Conservation (phyloP, 37 sponge, comb jelly and placozoan species). For the Bolinopsis microptera region DNA sequence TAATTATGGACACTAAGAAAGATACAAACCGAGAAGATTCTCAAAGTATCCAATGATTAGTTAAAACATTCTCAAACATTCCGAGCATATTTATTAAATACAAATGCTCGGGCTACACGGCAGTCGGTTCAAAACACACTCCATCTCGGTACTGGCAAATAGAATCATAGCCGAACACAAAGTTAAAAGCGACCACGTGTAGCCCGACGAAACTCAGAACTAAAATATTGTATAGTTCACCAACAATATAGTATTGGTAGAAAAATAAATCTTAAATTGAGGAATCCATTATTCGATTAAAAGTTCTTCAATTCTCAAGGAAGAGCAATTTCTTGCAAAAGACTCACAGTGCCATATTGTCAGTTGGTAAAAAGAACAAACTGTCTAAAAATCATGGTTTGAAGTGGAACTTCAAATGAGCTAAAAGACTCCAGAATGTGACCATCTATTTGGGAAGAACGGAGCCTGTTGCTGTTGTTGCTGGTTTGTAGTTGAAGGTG, state of each 20-base stretch:
- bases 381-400: not conserved
- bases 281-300: not conserved
- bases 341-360: not conserved
- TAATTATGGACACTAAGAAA: not conserved
- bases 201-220: not conserved
- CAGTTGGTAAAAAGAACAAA: not conserved
- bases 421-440: not conserved
- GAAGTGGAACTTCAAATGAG: not conserved
- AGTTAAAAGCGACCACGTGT: not conserved
- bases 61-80: not conserved
- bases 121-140: not conserved
- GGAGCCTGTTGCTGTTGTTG: not conserved
- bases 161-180: not conserved
- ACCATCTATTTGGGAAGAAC: not conserved
- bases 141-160: not conserved
- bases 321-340: not conserved
- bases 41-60: not conserved
- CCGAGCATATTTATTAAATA: not conserved
- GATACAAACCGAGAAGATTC: not conserved
- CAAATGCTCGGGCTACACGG: not conserved
- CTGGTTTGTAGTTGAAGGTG: not conserved
- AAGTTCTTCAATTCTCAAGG: not conserved
- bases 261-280: not conserved
- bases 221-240: not conserved
- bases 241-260: not conserved